These are phyloP conservation scores for Butorides virescens DNA, from an alignment of 2,113 vertebrate species.

Conservation along the genomic window DNA sequence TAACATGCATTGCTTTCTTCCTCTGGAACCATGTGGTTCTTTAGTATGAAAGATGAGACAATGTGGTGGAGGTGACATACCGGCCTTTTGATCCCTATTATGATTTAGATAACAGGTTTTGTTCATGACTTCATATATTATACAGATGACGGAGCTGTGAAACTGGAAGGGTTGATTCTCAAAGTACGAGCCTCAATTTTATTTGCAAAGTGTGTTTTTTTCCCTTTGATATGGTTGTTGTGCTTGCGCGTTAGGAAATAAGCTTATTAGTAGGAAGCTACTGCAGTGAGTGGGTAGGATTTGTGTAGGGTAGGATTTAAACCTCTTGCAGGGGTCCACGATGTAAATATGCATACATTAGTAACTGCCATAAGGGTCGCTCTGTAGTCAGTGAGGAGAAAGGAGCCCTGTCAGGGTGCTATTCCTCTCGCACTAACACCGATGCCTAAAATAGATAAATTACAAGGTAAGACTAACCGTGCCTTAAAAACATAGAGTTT, in stretches of 20 bases:
- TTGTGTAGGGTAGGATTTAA: background rate
- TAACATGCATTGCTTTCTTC: background rate
- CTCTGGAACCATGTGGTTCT: background rate
- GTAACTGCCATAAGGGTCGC: background rate
- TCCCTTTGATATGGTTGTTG: background rate
- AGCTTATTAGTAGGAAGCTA: background rate
- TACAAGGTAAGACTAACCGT: background rate
- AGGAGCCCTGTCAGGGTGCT: background rate
- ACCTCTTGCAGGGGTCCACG: background rate
- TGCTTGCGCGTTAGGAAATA: background rate
- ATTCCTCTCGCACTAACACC: background rate
- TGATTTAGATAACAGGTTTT: background rate
- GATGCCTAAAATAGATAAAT: background rate
- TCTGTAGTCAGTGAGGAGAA: background rate
- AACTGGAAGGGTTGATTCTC: background rate
- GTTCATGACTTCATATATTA: background rate
- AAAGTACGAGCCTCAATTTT: background rate
- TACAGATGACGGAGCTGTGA: background rate
- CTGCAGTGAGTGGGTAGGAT: background rate
- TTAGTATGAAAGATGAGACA: background rate
- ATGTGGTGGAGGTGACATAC: background rate
- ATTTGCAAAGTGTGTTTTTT: background rate
- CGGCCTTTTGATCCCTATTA: background rate
- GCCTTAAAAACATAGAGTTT: background rate
- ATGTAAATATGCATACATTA: background rate